These are phyloP conservation scores for Dynastes hyllus DNA, from an alignment of 2,888 invertebrate species.

Conservation along the genomic window DNA sequence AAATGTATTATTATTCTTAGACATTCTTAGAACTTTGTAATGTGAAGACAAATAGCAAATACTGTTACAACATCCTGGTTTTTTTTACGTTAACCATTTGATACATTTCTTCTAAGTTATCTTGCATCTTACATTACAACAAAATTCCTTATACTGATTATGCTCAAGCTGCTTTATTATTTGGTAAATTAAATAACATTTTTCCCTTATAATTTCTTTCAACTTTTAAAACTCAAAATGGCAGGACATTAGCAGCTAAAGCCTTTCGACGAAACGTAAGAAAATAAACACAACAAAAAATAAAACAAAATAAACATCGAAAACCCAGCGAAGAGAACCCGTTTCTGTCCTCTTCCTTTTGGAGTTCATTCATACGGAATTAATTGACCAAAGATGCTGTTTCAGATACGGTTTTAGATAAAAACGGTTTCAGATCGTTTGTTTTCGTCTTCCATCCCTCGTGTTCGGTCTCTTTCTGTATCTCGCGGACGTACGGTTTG, in stretches of 20 bases:
- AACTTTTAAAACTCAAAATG: not conserved
- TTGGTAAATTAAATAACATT: no score
- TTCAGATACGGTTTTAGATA: constrained; percentile 46
- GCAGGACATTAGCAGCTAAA: not conserved
- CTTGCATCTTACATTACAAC: no score
- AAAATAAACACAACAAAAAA: not conserved
- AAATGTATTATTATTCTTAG: no score
- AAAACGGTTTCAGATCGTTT: constrained; percentile 45
- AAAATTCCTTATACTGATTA: no score
- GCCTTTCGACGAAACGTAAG: not conserved
- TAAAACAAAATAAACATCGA: not conserved
- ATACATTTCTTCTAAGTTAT: no score
- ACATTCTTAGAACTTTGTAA: no score
- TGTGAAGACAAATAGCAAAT: no score
- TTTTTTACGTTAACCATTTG: no score
- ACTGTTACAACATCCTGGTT: no score
- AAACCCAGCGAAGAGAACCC: not conserved
- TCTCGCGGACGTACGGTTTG: not conserved
- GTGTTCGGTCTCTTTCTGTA: constrained; percentile 1
- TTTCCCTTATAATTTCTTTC: not conserved
- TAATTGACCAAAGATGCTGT: constrained; percentile 47
- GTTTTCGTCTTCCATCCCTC: constrained; percentile 34
- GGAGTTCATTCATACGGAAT: constrained; percentile 46
- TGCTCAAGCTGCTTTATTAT: no score
- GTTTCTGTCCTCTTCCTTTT: constrained; percentile 32